Conservation (phyloP, 1,140 invertebrate genomes). For the Drosophila nebulosa region DNA sequence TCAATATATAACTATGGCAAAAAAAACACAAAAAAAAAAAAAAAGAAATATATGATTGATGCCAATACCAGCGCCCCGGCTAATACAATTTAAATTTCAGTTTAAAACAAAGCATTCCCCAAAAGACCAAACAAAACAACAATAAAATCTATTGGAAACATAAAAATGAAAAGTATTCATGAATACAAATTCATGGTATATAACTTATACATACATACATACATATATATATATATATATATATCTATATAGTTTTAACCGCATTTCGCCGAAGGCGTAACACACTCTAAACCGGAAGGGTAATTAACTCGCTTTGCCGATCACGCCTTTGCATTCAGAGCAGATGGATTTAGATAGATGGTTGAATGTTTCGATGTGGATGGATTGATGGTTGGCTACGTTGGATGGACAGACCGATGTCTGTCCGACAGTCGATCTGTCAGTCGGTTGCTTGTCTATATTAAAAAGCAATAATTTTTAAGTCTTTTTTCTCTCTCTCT, state of each 20-base stretch:
- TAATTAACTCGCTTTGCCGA: constrained; percentile 80
- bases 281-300: constrained; percentile 80
- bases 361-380: constrained; percentile 29
- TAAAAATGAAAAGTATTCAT: constrained; percentile 60
- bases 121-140: constrained; percentile 38
- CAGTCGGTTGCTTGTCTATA: constrained; percentile 33
- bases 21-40: constrained; percentile 36
- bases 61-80: constrained; percentile 58
- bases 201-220: constrained; percentile 35
- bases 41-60: constrained; percentile 69
- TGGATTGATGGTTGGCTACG: constrained; percentile 16
- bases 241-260: constrained; percentile 53
- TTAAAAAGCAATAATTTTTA: constrained; percentile 75
- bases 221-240: not conserved
- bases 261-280: constrained; percentile 78
- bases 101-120: constrained; percentile 54
- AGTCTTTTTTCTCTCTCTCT: constrained; percentile 22
- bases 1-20: constrained; percentile 9
- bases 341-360: constrained; percentile 34
- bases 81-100: constrained; percentile 76
- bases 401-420: constrained; percentile 26
- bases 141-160: constrained; percentile 4
- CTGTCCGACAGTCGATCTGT: not conserved
- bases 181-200: constrained; percentile 13
- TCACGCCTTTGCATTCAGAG: constrained; percentile 78